phyloP scores from a whole-genome alignment of 2,888 invertebrate genomes.

The Shargacucullia verbasci region DNA sequence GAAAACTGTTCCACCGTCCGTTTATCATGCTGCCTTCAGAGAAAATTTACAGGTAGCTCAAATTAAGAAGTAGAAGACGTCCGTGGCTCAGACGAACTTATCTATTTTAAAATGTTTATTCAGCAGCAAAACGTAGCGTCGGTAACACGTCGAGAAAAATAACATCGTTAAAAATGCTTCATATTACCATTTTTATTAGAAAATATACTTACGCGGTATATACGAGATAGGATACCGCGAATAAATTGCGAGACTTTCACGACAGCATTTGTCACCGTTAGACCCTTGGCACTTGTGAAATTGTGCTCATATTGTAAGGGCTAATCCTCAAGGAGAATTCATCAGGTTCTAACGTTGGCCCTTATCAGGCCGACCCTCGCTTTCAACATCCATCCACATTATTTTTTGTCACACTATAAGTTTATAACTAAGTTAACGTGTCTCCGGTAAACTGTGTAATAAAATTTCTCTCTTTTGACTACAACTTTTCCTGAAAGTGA shows the following conservation, averaged over 20 bases:
- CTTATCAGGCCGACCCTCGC: slow-evolving; percentile 77
- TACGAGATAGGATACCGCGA: slow-evolving; percentile 64
- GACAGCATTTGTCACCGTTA: slow-evolving; percentile 79
- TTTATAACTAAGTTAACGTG: slow-evolving; percentile 57
- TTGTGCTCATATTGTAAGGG: slow-evolving; percentile 87
- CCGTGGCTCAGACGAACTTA: slow-evolving; percentile 41
- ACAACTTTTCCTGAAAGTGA: slow-evolving; percentile 46
- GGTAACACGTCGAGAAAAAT: slow-evolving; percentile 59
- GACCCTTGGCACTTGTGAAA: slow-evolving; percentile 82
- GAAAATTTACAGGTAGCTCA: slow-evolving; percentile 45
- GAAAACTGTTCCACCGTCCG: slow-evolving; percentile 46
- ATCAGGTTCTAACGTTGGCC: slow-evolving; percentile 78
- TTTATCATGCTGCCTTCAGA: slow-evolving; percentile 54
- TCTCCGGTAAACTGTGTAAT: slow-evolving; percentile 46
- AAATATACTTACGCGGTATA: slow-evolving; percentile 74
- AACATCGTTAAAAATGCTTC: slow-evolving; percentile 74
- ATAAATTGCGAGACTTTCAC: slow-evolving; percentile 78
- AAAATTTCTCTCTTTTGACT: slow-evolving; percentile 48
- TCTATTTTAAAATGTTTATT: slow-evolving; percentile 61
- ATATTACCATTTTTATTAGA: slow-evolving; percentile 85
- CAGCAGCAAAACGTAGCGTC: slow-evolving; percentile 32
- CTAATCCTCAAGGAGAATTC: slow-evolving; percentile 84
- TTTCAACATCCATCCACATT: slow-evolving; percentile 70
- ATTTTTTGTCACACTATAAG: slow-evolving; percentile 71
- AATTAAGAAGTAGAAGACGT: slow-evolving; percentile 41